Percentiles rank a stretch among this genome's conserved stretches.
Conservation (phyloP, 2,113 vertebrate genomes). For the Chionodraco myersi region DNA sequence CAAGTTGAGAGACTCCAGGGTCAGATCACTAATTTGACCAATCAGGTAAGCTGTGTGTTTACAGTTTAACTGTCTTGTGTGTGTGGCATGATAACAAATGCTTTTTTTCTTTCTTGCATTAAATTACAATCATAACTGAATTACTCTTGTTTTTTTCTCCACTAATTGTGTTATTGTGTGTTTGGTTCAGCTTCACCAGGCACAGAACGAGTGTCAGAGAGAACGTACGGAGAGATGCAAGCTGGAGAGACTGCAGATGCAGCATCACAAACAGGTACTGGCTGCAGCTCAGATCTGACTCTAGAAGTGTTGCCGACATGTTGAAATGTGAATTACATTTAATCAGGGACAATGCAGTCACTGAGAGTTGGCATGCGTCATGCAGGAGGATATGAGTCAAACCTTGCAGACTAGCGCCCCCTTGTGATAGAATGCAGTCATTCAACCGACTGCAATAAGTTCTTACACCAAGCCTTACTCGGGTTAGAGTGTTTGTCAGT, state of each 20-base stretch:
- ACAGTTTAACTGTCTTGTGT: neutral
- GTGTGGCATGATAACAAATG: neutral
- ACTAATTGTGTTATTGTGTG: conserved; percentile 15
- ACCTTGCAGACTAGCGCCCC: conserved; percentile 51
- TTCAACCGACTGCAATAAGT: conserved; percentile 3
- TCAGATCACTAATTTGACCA: conserved; percentile 90
- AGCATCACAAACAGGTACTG: conserved; percentile 95
- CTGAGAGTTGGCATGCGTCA: neutral
- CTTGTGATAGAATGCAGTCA: conserved; percentile 64
- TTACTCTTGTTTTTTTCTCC: neutral
- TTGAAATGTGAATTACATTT: conserved; percentile 19
- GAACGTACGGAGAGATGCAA: conserved; percentile 92
- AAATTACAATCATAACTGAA: neutral
- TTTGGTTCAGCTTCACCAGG: conserved; percentile 87
- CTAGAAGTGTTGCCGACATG: neutral
- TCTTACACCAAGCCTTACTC: conserved; percentile 51
- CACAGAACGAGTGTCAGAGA: conserved; percentile 91
- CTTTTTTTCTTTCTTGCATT: neutral
- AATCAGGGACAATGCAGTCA: neutral
- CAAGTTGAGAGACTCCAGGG: conserved; percentile 94
- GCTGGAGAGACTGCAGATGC: conserved; percentile 91
- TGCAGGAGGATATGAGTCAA: neutral
- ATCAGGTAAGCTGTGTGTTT: conserved; percentile 83
- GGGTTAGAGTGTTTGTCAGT: conserved; percentile 46
- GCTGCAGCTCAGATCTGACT: conserved; percentile 12